These are phyloP conservation scores for Dryobota labecula DNA, from an alignment of 2,888 invertebrate species.

Conservation along the genomic window DNA sequence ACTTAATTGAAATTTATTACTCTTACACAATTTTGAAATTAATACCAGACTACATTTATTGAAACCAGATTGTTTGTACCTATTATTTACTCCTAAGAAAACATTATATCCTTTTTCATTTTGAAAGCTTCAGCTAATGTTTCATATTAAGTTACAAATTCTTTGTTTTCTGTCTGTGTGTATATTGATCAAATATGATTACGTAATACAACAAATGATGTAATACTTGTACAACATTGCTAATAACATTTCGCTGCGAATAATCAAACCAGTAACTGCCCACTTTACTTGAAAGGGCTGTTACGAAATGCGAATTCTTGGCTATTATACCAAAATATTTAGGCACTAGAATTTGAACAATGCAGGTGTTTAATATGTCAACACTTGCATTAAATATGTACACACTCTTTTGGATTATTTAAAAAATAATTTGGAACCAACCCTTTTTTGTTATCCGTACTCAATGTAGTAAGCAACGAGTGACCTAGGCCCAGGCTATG, in stretches of 20 bases:
- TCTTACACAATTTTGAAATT: conserved; percentile 37
- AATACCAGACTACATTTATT: conserved; percentile 30
- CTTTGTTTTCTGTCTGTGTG: conserved; percentile 37
- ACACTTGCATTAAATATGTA: not conserved
- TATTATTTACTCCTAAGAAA: conserved; percentile 1
- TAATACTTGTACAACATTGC: conserved; percentile 71
- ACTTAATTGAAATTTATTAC: conserved; percentile 47
- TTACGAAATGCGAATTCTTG: conserved; percentile 49
- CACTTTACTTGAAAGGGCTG: conserved; percentile 49
- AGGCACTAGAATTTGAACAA: conserved; percentile 11
- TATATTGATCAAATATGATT: conserved; percentile 25
- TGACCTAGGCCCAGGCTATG: conserved; percentile 85
- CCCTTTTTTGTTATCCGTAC: conserved; percentile 77
- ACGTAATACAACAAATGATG: conserved; percentile 69
- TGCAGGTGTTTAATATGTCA: not conserved
- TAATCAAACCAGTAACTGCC: conserved; percentile 52
- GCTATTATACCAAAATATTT: conserved; percentile 18
- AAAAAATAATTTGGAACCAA: not conserved
- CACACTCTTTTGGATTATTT: not conserved
- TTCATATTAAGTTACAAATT: conserved; percentile 46
- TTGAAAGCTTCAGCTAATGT: conserved; percentile 38
- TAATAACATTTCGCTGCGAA: conserved; percentile 60
- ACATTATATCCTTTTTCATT: conserved; percentile 29
- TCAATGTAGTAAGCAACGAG: conserved; percentile 75
- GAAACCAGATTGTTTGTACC: conserved; percentile 2